phyloP scores from a whole-genome alignment of 2,113 vertebrate species.

The Hiodon tergisus region DNA sequence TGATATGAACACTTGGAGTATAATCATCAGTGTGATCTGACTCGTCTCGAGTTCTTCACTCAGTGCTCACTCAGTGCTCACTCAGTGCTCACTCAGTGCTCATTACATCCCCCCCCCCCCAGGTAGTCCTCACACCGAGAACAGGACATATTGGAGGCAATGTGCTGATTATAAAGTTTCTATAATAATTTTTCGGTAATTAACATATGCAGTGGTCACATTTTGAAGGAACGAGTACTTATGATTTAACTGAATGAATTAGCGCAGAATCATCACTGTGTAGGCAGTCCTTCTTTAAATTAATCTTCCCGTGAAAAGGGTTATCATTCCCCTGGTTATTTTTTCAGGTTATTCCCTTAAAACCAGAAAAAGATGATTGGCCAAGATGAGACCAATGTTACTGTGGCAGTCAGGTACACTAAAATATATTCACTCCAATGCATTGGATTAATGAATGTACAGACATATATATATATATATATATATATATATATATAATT shows the following conservation, averaged over 20 bases:
- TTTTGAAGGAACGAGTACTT: not conserved
- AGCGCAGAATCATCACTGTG: not conserved
- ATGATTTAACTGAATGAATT: not conserved
- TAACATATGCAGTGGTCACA: not conserved
- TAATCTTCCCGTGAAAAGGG: not conserved
- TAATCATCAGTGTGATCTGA: no score
- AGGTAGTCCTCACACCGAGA: no score
- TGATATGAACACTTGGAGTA: no score
- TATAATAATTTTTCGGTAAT: no score
- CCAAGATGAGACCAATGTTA: conserved; percentile 18
- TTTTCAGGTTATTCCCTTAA: not conserved
- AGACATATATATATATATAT: not conserved
- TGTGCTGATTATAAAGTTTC: no score
- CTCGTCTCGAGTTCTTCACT: no score
- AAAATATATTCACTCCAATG: no score
- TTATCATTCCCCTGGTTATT: not conserved
- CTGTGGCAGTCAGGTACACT: conserved; percentile 31
- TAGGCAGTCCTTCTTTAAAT: not conserved
- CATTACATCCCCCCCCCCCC: no score
- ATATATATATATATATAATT: not conserved
- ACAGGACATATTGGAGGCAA: no score
- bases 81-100: no score
- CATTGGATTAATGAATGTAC: not conserved
- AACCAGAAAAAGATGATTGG: not conserved
- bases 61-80: not conserved